Evolutionary conservation across 2,113 vertebrate genomes (phyloP).

Genomic region (Anser brachyrhynchus): DNA sequence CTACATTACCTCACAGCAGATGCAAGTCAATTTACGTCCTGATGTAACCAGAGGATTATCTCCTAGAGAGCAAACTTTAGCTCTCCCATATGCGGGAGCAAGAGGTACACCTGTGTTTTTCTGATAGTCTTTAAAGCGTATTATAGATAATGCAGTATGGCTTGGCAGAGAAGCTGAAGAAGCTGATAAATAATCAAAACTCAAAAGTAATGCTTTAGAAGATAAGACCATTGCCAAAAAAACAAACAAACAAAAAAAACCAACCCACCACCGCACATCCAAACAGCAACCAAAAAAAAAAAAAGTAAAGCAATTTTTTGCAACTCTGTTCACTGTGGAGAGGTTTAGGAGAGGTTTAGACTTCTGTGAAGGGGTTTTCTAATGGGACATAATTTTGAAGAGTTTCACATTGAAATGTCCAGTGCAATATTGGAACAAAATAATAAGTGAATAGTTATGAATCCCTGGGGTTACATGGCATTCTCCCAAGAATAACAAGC

Average conservation of each 20-base stretch:
- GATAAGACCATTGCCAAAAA: background rate
- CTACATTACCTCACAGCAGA: slow-evolving; percentile 99
- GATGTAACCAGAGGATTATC: slow-evolving; percentile 90
- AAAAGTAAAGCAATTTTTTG: background rate
- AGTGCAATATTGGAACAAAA: background rate
- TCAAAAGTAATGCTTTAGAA: background rate
- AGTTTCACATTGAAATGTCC: background rate
- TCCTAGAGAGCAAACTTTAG: slow-evolving; percentile 88
- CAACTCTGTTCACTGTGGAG: background rate
- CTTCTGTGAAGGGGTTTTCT: background rate
- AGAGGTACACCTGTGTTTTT: slow-evolving; percentile 83
- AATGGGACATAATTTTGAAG: background rate
- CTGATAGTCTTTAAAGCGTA: background rate
- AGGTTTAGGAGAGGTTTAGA: background rate
- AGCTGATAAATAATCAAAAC: background rate
- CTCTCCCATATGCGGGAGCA: slow-evolving; percentile 87
- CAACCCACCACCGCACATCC: too few relatives aligned
- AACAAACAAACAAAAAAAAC: too few relatives aligned
- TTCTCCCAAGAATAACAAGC: background rate
- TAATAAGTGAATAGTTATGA: background rate
- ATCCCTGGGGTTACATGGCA: background rate
- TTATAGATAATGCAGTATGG: background rate
- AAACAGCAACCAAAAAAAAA: too few relatives aligned
- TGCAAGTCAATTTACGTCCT: slow-evolving; percentile 93
- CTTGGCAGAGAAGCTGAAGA: background rate